These are phyloP conservation scores for Manis crassicaudata DNA, from an alignment of 2,797 vertebrate genomes.

Conservation along the genomic window DNA sequence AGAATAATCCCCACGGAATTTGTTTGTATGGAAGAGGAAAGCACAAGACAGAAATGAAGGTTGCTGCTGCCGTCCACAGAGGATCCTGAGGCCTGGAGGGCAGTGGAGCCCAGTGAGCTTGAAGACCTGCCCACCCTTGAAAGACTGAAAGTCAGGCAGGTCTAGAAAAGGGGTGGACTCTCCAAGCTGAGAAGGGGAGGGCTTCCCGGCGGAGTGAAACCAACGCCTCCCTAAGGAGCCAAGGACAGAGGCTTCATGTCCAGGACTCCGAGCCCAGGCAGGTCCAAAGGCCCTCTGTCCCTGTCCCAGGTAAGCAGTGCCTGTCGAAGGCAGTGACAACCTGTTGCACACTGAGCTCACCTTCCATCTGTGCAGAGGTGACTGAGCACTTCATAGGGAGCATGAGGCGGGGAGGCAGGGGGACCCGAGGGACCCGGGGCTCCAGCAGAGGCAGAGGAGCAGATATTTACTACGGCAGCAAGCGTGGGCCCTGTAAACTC, in stretches of 20 bases:
- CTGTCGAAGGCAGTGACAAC: fast-evolving
- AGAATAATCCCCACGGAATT: neutral
- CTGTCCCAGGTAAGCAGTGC: neutral
- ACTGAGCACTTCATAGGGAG: neutral
- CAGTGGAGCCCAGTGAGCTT: too few relatives aligned
- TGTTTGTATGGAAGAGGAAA: too few relatives aligned
- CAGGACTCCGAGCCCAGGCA: neutral
- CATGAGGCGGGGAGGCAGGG: fast-evolving
- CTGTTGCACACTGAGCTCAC: fast-evolving
- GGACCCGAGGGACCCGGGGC: fast-evolving
- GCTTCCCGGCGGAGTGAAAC: neutral
- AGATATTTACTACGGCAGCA: too few relatives aligned
- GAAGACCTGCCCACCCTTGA: neutral
- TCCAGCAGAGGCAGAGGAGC: too few relatives aligned
- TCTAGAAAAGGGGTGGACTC: neutral
- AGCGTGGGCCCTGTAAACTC: fast-evolving
- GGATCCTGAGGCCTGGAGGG: neutral
- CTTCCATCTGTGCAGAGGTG: fast-evolving
- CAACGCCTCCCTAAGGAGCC: fast-evolving
- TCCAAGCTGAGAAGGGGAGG: neutral
- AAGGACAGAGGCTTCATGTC: fast-evolving
- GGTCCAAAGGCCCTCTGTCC: neutral
- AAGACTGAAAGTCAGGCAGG: neutral
- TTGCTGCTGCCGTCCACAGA: fast-evolving
- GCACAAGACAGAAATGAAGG: neutral